A percentile compares a stretch with the other conserved stretches of the same genome.
Conservation (phyloP, 2,888 invertebrate genomes). For the Xestia sexstrigata region DNA sequence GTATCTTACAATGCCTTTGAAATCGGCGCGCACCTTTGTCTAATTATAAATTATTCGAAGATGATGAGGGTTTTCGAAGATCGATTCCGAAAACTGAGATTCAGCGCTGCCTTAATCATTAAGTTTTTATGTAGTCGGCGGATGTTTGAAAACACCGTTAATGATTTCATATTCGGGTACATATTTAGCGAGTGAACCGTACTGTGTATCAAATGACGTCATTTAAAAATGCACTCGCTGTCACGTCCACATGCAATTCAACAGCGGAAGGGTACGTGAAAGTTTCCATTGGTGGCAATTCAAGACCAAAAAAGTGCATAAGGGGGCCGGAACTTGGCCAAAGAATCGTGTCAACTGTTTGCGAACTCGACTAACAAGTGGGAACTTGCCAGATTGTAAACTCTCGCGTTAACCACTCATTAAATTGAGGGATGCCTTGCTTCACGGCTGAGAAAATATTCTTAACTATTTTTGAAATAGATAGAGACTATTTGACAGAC, state of each 20-base stretch:
- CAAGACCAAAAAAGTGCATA: conserved; percentile 79
- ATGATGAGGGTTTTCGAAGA: conserved; percentile 57
- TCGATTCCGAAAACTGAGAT: conserved; percentile 50
- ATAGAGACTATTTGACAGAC: conserved; percentile 61
- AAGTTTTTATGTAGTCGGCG: conserved; percentile 27
- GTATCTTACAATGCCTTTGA: conserved; percentile 71
- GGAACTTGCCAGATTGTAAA: conserved; percentile 75
- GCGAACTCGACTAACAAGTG: conserved; percentile 80
- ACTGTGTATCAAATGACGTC: conserved; percentile 57
- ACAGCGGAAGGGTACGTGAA: conserved; percentile 71
- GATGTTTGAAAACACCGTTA: conserved; percentile 48
- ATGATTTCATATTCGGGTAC: conserved; percentile 49
- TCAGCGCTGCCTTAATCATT: conserved; percentile 25
- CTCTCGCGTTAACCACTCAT: conserved; percentile 72
- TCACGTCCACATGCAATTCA: conserved; percentile 67
- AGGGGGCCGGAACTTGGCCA: conserved; percentile 75
- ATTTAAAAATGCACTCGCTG: conserved; percentile 69
- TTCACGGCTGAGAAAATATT: conserved; percentile 63
- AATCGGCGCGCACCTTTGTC: conserved; percentile 69
- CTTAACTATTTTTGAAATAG: conserved; percentile 63
- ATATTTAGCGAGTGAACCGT: conserved; percentile 52
- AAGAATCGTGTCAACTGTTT: conserved; percentile 77
- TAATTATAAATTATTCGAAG: conserved; percentile 66
- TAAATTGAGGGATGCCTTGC: conserved; percentile 73
- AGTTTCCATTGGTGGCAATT: conserved; percentile 74